These are phyloP conservation scores for Colius striatus DNA, from an alignment of 2,113 vertebrate species.

Conservation along the genomic window DNA sequence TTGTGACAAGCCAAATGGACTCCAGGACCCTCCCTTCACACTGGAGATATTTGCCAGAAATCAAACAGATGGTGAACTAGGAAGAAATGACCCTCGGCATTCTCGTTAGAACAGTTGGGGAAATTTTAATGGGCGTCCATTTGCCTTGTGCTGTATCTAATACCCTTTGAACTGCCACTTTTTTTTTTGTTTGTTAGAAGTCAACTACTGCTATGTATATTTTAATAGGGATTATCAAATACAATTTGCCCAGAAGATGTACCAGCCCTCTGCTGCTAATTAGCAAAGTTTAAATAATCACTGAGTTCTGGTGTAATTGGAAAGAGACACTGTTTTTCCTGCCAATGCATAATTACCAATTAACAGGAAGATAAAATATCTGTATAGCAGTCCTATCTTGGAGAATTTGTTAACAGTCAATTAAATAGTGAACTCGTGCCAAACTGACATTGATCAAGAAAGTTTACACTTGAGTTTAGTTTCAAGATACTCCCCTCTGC, in stretches of 20 bases:
- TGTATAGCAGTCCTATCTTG: constrained; percentile 67
- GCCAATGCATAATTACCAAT: constrained; percentile 83
- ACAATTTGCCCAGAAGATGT: constrained; percentile 80
- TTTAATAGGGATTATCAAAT: constrained; percentile 82
- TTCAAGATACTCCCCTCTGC: not conserved
- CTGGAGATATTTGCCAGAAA: constrained; percentile 75
- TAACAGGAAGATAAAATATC: constrained; percentile 81
- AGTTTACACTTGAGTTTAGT: constrained; percentile 68
- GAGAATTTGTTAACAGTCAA: constrained; percentile 80
- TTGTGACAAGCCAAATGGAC: constrained; percentile 74
- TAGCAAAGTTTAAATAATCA: constrained; percentile 83
- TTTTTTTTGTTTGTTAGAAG: constrained; percentile 70
- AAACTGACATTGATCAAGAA: constrained; percentile 72
- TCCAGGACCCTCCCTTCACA: constrained; percentile 71
- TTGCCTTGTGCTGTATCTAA: constrained; percentile 77
- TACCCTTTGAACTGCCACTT: constrained; percentile 79
- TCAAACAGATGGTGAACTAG: constrained; percentile 81
- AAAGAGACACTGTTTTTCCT: constrained; percentile 77
- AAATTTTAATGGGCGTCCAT: constrained; percentile 77
- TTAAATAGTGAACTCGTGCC: constrained; percentile 71
- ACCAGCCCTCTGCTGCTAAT: constrained; percentile 74
- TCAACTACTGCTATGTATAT: constrained; percentile 80
- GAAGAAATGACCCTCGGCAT: constrained; percentile 78
- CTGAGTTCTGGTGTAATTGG: constrained; percentile 78
- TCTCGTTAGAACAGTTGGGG: constrained; percentile 81